A percentile compares a stretch with the other conserved stretches of the same genome.
Evolutionary conservation across 2,113 vertebrate species (phyloP).

Genomic region (Spea bombifrons): DNA sequence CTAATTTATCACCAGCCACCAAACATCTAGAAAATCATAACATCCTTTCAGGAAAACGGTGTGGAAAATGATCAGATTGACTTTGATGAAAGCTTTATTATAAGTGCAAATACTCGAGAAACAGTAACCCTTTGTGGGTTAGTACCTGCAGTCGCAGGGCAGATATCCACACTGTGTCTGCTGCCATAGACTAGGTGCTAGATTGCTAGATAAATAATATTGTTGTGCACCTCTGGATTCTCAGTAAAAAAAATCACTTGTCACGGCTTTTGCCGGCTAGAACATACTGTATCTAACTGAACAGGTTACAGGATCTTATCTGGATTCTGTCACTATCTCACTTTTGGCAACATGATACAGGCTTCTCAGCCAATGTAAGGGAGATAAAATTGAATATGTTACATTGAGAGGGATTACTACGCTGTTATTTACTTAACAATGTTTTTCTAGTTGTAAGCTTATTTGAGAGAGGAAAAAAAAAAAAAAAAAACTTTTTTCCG

Average conservation of each 20-base stretch:
- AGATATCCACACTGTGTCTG: neutral
- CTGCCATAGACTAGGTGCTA: neutral
- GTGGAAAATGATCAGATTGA: conserved; percentile 90
- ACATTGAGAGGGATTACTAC: conserved; percentile 28
- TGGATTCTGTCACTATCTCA: conserved; percentile 42
- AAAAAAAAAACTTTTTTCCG: conserved; percentile 10
- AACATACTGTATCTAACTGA: conserved; percentile 1
- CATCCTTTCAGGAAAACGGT: conserved; percentile 98
- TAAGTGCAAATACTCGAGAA: conserved; percentile 59
- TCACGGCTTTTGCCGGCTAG: neutral
- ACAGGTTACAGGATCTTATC: conserved; percentile 28
- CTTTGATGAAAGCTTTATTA: conserved; percentile 84
- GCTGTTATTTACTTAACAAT: conserved; percentile 30
- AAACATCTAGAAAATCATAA: conserved; percentile 97
- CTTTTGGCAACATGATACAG: conserved; percentile 18
- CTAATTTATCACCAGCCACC: conserved; percentile 89
- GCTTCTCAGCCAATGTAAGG: conserved; percentile 17
- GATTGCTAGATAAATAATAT: neutral
- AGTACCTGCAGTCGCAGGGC: neutral
- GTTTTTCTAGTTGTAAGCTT: conserved; percentile 26
- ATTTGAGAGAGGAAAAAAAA: neutral
- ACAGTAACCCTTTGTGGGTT: conserved; percentile 61
- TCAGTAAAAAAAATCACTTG: neutral
- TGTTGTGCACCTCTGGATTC: neutral
- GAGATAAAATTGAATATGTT: conserved; percentile 29